These are phyloP conservation scores for Paraescarpia echinospica DNA, from an alignment of 1,140 invertebrate species.

Conservation along the genomic window DNA sequence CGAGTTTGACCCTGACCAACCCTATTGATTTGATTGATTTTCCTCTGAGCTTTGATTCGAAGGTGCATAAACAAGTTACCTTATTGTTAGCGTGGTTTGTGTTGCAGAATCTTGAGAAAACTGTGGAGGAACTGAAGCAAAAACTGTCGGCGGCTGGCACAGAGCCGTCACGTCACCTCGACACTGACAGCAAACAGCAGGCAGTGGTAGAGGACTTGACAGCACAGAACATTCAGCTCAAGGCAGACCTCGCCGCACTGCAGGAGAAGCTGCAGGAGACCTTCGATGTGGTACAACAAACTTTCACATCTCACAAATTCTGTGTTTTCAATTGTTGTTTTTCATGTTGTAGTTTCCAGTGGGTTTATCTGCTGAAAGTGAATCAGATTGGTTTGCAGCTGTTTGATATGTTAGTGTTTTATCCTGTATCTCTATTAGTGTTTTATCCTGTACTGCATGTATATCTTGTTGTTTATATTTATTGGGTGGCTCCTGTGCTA, in stretches of 20 bases:
- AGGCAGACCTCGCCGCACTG: neutral
- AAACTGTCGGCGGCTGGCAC: neutral
- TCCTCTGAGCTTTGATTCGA: too few relatives aligned
- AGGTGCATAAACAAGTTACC: too few relatives aligned
- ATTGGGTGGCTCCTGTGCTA: too few relatives aligned
- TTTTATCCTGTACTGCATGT: too few relatives aligned
- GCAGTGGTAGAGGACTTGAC: neutral
- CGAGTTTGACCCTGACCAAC: too few relatives aligned
- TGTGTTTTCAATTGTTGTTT: too few relatives aligned
- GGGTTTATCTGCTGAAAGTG: neutral
- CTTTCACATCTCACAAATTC: neutral
- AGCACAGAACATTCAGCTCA: conserved; percentile 8
- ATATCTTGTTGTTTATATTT: too few relatives aligned
- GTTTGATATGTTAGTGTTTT: too few relatives aligned
- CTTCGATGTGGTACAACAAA: neutral
- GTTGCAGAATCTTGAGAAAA: neutral
- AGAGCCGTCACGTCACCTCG: neutral
- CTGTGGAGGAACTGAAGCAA: neutral
- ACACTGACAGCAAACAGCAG: neutral
- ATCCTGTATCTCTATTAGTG: too few relatives aligned
- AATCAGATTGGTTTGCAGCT: too few relatives aligned
- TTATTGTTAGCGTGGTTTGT: neutral
- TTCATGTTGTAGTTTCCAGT: neutral
- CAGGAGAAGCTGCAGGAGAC: neutral
- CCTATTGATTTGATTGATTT: too few relatives aligned